Conservation (phyloP, 2,113 vertebrate genomes). For the Corythaixoides concolor region DNA sequence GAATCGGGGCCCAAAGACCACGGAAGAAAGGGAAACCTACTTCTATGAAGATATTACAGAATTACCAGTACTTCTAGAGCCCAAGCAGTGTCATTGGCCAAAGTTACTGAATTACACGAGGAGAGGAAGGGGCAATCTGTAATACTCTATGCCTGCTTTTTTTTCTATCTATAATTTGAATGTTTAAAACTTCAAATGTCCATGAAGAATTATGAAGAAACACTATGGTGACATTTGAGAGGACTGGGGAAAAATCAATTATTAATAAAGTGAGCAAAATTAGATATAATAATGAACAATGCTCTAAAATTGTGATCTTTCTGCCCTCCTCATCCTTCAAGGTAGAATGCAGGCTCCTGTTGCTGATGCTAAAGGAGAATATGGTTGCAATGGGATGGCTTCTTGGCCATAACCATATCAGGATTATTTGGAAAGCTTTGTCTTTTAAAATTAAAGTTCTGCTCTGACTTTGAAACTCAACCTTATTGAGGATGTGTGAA, state of each 20-base stretch:
- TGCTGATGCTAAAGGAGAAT: background rate
- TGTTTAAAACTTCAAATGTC: background rate
- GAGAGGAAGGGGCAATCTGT: background rate
- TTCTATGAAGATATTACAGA: background rate
- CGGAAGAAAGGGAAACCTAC: background rate
- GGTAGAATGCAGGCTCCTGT: background rate
- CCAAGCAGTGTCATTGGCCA: background rate
- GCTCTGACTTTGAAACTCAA: background rate
- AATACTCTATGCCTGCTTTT: background rate
- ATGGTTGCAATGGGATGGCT: background rate
- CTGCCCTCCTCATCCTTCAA: background rate
- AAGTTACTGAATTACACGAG: fast-evolving
- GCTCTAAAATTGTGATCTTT: background rate
- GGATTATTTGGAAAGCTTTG: background rate
- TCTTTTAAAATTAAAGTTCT: background rate
- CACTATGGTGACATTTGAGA: background rate
- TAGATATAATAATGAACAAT: background rate
- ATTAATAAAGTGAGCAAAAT: background rate
- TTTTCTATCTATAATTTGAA: background rate
- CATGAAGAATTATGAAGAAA: background rate
- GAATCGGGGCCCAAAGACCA: background rate
- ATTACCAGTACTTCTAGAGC: background rate
- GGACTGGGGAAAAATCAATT: background rate
- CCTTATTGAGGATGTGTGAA: background rate
- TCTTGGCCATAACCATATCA: fast-evolving